A percentile compares a stretch with the other conserved stretches of the same genome.
Conservation (phyloP, 2,113 vertebrate species). For the Cariama cristata region DNA sequence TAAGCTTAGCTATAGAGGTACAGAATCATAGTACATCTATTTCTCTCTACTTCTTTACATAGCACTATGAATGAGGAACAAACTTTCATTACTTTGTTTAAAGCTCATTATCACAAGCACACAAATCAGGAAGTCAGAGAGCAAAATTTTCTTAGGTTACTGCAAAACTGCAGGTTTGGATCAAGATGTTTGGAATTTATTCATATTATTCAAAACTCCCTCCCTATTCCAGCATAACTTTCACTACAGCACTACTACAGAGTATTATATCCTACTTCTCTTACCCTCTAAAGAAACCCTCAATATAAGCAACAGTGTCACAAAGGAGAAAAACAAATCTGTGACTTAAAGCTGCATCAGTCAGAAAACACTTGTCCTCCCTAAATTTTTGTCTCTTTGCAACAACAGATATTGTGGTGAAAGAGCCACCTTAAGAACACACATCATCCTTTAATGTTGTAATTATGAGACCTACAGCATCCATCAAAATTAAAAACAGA, state of each 20-base stretch:
- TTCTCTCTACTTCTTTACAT: neutral
- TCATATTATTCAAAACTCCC: neutral
- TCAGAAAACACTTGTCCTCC: neutral
- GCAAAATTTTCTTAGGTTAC: neutral
- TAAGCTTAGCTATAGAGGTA: neutral
- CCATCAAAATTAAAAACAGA: neutral
- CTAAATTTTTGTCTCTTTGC: neutral
- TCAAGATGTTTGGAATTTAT: neutral
- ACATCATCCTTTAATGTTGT: neutral
- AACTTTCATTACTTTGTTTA: neutral
- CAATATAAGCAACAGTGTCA: neutral
- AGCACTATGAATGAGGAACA: neutral
- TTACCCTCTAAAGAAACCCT: neutral
- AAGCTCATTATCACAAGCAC: neutral
- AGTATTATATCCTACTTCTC: neutral
- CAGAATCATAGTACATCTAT: neutral
- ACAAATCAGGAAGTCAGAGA: neutral
- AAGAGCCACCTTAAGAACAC: neutral
- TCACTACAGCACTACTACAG: neutral
- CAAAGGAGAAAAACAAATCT: neutral
- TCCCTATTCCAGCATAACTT: neutral
- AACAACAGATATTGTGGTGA: neutral
- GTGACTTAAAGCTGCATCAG: conserved; percentile 6
- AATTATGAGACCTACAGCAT: neutral
- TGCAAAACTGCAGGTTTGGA: neutral